Evolutionary conservation across 1,140 invertebrate species (phyloP).

Genomic region (Sycobia sp.): DNA sequence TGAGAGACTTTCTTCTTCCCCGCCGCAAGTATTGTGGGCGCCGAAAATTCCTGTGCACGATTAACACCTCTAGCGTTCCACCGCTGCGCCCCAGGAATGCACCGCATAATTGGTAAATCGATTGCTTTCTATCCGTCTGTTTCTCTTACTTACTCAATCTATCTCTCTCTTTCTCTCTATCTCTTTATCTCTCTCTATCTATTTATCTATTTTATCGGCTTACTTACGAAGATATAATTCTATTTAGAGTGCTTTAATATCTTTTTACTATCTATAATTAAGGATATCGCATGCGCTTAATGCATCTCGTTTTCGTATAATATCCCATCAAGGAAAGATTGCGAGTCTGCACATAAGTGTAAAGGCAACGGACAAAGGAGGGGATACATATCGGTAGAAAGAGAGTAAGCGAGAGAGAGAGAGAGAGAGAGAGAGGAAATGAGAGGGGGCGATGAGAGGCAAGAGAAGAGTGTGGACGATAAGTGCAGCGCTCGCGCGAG

Average conservation of each 20-base stretch:
- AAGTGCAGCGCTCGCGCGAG: neutral
- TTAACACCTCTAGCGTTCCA: constrained; percentile 53
- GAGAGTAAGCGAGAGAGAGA: too few relatives aligned
- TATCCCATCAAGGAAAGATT: constrained; percentile 4
- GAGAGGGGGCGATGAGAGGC: neutral
- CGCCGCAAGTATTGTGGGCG: too few relatives aligned
- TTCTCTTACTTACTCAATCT: too few relatives aligned
- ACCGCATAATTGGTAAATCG: constrained; percentile 16
- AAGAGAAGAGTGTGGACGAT: constrained; percentile 2
- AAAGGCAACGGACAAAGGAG: neutral
- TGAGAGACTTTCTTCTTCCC: too few relatives aligned
- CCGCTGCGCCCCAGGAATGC: constrained; percentile 22
- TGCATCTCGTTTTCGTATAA: constrained; percentile 23
- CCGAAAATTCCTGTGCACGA: constrained; percentile 56
- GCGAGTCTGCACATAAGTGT: too few relatives aligned
- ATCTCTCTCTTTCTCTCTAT: neutral
- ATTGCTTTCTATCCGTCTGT: too few relatives aligned
- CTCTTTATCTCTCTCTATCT: neutral
- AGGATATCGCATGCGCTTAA: constrained; percentile 18
- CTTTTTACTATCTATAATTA: constrained; percentile 32
- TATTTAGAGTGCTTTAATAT: constrained; percentile 30
- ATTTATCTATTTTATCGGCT: neutral
- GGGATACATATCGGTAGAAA: too few relatives aligned
- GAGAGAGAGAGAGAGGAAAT: too few relatives aligned
- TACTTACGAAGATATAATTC: constrained; percentile 7